Base-by-base conservation (phyloP, 2,888 invertebrate species). In the Lampropteryx suffumata region DNA sequence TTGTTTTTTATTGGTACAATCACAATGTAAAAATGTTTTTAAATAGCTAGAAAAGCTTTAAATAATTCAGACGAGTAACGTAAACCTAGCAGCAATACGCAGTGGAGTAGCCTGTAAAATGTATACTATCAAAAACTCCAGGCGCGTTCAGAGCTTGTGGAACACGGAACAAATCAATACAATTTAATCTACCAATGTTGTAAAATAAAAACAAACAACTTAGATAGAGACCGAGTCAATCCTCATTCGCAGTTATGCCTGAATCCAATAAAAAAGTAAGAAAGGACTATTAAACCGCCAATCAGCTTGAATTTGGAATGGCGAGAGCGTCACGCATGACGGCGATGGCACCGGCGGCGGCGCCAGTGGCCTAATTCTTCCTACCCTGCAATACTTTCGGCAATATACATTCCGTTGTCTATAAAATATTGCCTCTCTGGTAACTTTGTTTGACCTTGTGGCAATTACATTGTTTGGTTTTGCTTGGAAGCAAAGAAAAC, bases 201-300 rank as follows among this genome's bases (percentile, higher is more conserved):
- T 6, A 24, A 2, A 24, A 24, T 7, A 24, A 24, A 24, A 7
- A 24, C 7, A 14, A 28, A 10, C 14, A 39, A 13, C 39, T 35
- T 7, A 8, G 10, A 35, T 28, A 9, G 28, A 35, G 28, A 34
- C 28, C 13, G 32, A 28, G 9, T 12, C 13, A 8, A 14, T 34
- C 17, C 40, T 37, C 34, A 41, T 61, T 52, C 45, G 40, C 48
- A 48, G 50, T 48, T 52, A 44, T 48, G 34, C 42, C 35, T 24
- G 26, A 36, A 28, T 28, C 26, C 35, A 51, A 51, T 57, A 55
- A 59, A 59, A 55, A 57, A 57, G 59, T 50, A 55, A 56, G 37
- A 52, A 55, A 57, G 50, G 55, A 47, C 53, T 53, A 54, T 59
- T 61, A 57, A 55, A 49, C 50, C 50, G 43, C 52, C 56, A 58